These are phyloP conservation scores for Archegozetes longisetosus DNA, from an alignment of 1,140 invertebrate genomes.

Conservation along the genomic window DNA sequence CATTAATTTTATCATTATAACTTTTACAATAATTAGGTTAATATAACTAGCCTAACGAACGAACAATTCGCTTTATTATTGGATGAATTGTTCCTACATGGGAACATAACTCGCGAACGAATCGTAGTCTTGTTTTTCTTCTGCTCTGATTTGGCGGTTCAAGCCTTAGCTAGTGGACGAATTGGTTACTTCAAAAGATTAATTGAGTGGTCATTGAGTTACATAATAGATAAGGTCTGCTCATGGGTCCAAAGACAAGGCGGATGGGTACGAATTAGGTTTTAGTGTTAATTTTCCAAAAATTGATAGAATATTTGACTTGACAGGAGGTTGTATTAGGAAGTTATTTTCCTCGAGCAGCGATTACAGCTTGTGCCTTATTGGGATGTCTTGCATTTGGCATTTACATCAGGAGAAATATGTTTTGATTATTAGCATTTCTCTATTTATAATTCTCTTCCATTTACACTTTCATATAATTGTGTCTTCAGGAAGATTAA, in stretches of 20 bases:
- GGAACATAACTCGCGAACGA: constrained; percentile 25
- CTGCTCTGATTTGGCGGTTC: constrained; percentile 31
- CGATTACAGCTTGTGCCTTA: background rate
- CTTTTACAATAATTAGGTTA: no score
- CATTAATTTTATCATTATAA: no score
- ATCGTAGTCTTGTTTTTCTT: constrained; percentile 33
- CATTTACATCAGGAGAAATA: constrained; percentile 7
- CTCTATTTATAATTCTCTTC: no score
- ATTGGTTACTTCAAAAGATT: constrained; percentile 22
- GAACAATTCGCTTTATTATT: constrained; percentile 12
- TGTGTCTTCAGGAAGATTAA: no score
- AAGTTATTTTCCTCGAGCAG: background rate
- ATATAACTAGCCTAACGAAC: no score
- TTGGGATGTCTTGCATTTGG: constrained; percentile 1
- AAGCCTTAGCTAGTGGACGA: constrained; percentile 16
- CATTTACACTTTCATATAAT: no score
- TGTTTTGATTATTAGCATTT: no score
- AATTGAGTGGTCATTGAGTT: constrained; percentile 27
- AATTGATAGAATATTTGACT: background rate
- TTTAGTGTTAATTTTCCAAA: background rate
- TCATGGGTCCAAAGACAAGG: constrained; percentile 26
- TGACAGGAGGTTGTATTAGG: background rate
- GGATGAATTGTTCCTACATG: constrained; percentile 13
- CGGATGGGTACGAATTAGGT: constrained; percentile 24
- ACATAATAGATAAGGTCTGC: constrained; percentile 25